Evolutionary conservation across 2,113 vertebrate species (phyloP), one percentile per base, ranked within the genome.

Genomic region (Morone saxatilis): DNA sequence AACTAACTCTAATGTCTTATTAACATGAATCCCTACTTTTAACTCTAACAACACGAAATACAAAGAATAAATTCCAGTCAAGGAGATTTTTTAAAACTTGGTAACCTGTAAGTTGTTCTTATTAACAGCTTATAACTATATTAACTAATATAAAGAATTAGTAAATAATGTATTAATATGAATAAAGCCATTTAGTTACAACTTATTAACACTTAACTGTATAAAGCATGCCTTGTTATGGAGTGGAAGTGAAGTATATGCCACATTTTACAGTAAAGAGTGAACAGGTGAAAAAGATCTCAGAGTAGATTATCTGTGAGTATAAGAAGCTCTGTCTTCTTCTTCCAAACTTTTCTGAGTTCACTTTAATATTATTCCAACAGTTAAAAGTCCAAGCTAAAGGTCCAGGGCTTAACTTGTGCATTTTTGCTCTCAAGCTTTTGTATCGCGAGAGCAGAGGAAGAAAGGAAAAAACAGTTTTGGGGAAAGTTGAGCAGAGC

Each of bases 391-490:
- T 45, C 13, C 4, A 17, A 63, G 50, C 57, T 62, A 0, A 61
- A 67, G 47, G 25, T 80, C 31, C 57, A 43, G 22, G 25, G 76
- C 41, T 72, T 31, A 71, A 77, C 61, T 77, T 79, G 38, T 66
- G 74, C 69, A 75, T 86, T 90, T 91, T 89, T 90, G 59, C 81
- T 22, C 80, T 78, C 73, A 43, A 51, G 68, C 89, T 85, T 91
- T 89, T 91, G 81, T 95, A 94, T 95, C 93, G 94, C 92, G 92
- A 94, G 95, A 95, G 47, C 90, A 89, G 80, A 60, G 78, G 77
- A 70, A 63, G 65, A 73, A 84, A 70, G 13, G 56, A 45, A 74
- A 75, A 83, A 91, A 83, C 77, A 73, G 71, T 88, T 91, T 87
- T 65, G 61, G 83, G 78, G 81, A 88, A 91, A 90, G 85, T 90